Base-by-base conservation (phyloP, 1,140 invertebrate species). In the Lutraria rhynchaena region DNA sequence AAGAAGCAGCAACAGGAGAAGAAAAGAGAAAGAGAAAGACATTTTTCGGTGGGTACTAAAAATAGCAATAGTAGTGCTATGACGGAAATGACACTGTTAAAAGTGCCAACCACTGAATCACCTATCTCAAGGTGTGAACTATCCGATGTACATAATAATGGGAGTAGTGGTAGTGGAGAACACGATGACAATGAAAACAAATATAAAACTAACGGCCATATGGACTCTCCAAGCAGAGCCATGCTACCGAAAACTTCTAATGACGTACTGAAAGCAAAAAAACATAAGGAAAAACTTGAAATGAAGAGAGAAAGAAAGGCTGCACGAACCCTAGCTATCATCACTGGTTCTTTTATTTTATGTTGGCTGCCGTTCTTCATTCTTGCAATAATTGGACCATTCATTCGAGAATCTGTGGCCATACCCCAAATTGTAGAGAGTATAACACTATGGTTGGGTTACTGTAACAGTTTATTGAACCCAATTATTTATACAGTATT, bases 221-320 rank as follows among this genome's bases (percentile, higher is more conserved):
- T 84, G 29, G 87, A 89, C n/a, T 86, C 88, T 15, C 31, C 80
- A 0, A 71, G 77, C 15, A 67, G 74, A 0, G 82, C 82, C 49
- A 88, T 87, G 85, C 61, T 88, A 53, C 83, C 87, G 13, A 88
- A 81, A 53, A 57, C 53, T 22, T 81, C 70, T 29, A 33, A 41
- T 24, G 82, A 76, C 5, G 78, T 77, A 3, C 35, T 60, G 15
- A 83, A 81, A 41, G 84, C 83, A 33, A 83, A 84, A 53, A 80
- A 69, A 61, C 65, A 82, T 22, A 89, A 86, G 33, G 92, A 92
- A 77, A 92, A 92, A 84, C 77, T 93, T 35, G 93, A 93, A 77
- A 89, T 90, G 63, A 92, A 92, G 76, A 80, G 93, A n/a, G 93
- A 93, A 76, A 81, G 92, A 33, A 93, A 93, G 86, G 93, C 93